phyloP scores from a whole-genome alignment of 37 sponge, comb jelly and placozoan species.

The Ianthella basta region DNA sequence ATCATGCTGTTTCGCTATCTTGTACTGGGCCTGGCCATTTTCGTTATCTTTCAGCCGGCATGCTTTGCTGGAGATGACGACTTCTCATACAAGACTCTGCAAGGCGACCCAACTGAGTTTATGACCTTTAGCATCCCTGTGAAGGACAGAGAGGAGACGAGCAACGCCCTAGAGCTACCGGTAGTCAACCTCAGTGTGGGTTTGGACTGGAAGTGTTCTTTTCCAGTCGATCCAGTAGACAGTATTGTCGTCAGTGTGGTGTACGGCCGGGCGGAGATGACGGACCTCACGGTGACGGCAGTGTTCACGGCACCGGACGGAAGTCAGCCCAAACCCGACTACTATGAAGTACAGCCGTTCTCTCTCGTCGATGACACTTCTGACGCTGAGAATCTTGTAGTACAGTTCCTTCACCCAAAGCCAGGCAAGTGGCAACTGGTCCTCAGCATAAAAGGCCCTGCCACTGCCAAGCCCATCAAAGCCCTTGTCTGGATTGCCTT shows the following conservation, averaged over 20 bases:
- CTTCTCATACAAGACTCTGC: neutral
- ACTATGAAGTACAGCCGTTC: neutral
- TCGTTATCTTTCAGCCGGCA: no score
- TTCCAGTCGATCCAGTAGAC: constrained; percentile 17
- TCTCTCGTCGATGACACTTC: neutral
- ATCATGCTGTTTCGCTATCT: no score
- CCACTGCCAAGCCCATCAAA: neutral
- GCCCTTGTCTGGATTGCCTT: constrained; percentile 3
- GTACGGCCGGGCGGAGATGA: neutral
- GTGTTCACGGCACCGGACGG: neutral
- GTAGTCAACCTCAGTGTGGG: neutral
- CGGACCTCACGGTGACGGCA: neutral
- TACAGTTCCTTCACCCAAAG: neutral
- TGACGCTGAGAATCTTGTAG: neutral
- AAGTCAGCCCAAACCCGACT: neutral
- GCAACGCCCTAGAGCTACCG: neutral
- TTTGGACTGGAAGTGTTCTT: neutral
- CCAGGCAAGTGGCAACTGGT: constrained; percentile 5
- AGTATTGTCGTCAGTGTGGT: constrained; percentile 8
- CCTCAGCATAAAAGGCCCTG: constrained; percentile 1
- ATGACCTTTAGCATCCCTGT: neutral
- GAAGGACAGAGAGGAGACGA: neutral
- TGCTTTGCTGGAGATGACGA: neutral
- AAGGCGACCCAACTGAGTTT: neutral
- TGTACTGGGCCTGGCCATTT: no score